Conservation (phyloP, 2,113 vertebrate species). For the Entelurus aequoreus region DNA sequence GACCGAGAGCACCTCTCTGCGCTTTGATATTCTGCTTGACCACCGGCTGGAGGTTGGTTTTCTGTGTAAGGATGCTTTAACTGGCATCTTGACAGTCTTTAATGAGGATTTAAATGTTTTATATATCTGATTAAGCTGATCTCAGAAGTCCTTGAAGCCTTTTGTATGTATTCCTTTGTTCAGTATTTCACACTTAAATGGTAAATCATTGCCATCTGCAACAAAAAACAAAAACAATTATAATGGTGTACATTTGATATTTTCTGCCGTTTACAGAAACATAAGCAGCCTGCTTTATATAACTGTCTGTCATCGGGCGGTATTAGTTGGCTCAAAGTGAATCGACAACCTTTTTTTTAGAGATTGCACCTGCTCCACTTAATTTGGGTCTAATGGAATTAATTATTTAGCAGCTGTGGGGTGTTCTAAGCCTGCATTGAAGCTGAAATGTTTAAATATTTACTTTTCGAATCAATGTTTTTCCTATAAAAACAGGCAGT, state of each 20-base stretch:
- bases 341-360: conserved; percentile 38
- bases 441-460: conserved; percentile 52
- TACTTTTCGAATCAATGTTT: conserved; percentile 39
- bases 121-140: conserved; percentile 6
- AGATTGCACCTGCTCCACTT: conserved; percentile 50
- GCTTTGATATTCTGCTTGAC: conserved; percentile 46
- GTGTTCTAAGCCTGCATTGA: conserved; percentile 44
- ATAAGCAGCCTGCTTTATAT: background rate
- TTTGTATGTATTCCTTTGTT: conserved; percentile 16
- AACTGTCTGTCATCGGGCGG: conserved; percentile 14
- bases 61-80: conserved; percentile 52
- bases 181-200: conserved; percentile 12
- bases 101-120: background rate
- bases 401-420: conserved; percentile 34
- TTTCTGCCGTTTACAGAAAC: background rate
- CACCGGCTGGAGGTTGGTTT: conserved; percentile 53
- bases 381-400: conserved; percentile 39
- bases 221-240: conserved; percentile 19
- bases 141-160: conserved; percentile 9
- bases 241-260: background rate
- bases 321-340: conserved; percentile 13
- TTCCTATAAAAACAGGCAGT: conserved; percentile 45
- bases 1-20: conserved; percentile 59
- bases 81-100: conserved; percentile 57
- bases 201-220: conserved; percentile 36